A percentile compares a stretch with the other conserved stretches of the same genome.
These are phyloP conservation scores for Calosoma granatense DNA, from an alignment of 1,140 invertebrate species.

Conservation along the genomic window DNA sequence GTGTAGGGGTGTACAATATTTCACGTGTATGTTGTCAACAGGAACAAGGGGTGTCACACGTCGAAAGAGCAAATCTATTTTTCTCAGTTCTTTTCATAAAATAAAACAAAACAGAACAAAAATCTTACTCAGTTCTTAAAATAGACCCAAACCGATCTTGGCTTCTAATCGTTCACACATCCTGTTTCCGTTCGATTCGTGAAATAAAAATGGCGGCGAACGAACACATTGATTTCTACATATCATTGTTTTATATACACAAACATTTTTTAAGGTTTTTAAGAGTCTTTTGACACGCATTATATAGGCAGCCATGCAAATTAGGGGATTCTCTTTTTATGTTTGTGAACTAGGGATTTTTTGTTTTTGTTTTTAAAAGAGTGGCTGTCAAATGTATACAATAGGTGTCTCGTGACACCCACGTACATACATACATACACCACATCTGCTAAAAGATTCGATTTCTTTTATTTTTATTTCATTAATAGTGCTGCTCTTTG, in stretches of 20 bases:
- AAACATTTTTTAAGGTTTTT: too few relatives aligned
- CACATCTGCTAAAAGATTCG: neutral
- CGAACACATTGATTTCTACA: neutral
- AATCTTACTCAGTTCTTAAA: neutral
- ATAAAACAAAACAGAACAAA: too few relatives aligned
- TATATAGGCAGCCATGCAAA: neutral
- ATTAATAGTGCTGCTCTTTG: neutral
- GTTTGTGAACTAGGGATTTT: neutral
- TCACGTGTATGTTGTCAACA: too few relatives aligned
- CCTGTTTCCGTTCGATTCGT: neutral
- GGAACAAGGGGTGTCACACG: too few relatives aligned
- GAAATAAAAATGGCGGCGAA: neutral
- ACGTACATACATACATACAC: too few relatives aligned
- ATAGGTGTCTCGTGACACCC: neutral
- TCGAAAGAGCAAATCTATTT: too few relatives aligned
- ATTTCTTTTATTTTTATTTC: neutral
- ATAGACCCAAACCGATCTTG: neutral
- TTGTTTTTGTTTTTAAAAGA: conserved; percentile 1
- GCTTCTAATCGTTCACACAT: conserved; percentile 1
- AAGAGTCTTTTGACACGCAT: neutral
- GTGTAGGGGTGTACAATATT: too few relatives aligned
- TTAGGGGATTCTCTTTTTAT: neutral
- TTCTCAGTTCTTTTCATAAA: too few relatives aligned
- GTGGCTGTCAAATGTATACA: conserved; percentile 2
- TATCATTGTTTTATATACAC: neutral